phyloP scores from a whole-genome alignment of 2,888 invertebrate genomes.

The Epicampocera succincta region DNA sequence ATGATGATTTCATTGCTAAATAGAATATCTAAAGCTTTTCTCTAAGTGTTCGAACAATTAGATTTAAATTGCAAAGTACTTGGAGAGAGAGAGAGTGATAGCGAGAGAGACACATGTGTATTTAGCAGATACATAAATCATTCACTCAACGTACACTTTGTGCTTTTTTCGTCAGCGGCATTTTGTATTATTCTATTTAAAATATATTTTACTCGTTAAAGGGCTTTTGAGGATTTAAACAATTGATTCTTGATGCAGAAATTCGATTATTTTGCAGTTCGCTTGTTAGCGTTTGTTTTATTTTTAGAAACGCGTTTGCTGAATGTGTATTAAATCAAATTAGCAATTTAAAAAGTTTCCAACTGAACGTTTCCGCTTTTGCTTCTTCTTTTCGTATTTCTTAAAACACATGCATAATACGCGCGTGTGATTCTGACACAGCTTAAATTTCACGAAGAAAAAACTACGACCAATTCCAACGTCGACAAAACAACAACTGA shows the following conservation, averaged over 20 bases:
- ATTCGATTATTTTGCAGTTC: not conserved
- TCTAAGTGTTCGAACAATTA: slow-evolving; percentile 14
- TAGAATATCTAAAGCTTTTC: slow-evolving; percentile 9
- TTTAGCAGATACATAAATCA: not conserved
- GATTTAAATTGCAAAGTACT: slow-evolving; percentile 2
- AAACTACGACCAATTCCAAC: slow-evolving; percentile 39
- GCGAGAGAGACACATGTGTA: not conserved
- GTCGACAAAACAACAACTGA: slow-evolving; percentile 61
- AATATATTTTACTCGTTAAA: slow-evolving; percentile 4
- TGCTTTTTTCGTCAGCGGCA: slow-evolving; percentile 57
- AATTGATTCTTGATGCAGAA: slow-evolving; percentile 15
- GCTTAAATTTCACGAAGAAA: not conserved
- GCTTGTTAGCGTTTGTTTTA: not conserved
- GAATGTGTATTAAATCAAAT: not conserved
- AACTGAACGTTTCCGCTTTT: slow-evolving; percentile 28
- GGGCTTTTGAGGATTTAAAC: not conserved
- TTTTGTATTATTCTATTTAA: slow-evolving; percentile 18
- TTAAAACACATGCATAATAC: slow-evolving; percentile 19
- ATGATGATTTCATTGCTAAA: not conserved
- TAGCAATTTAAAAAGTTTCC: slow-evolving; percentile 37
- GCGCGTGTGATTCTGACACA: slow-evolving; percentile 11
- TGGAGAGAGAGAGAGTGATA: not conserved
- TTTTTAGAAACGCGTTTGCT: not conserved
- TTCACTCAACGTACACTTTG: slow-evolving; percentile 61
- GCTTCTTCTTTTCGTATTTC: not conserved